Evolutionary conservation across 1,140 invertebrate species (phyloP).

Genomic region (Tetranychus urticae): DNA sequence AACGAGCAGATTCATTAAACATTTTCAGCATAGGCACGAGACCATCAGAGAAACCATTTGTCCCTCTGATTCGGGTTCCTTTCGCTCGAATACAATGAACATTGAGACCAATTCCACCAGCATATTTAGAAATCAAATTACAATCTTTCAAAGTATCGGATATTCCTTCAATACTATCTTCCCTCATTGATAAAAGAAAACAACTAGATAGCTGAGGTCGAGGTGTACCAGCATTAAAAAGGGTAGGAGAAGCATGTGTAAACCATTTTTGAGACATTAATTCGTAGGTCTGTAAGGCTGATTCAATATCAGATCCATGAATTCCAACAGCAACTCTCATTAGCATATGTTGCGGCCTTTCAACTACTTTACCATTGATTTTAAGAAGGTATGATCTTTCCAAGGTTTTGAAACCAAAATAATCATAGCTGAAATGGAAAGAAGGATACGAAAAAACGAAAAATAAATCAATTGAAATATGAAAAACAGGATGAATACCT

Average conservation of each 20-base stretch:
- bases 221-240: constrained; percentile 81
- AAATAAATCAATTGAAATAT: neutral
- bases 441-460: neutral
- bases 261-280: constrained; percentile 85
- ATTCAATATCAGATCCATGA: constrained; percentile 75
- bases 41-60: constrained; percentile 84
- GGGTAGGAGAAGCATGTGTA: constrained; percentile 88
- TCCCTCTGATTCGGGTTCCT: constrained; percentile 76
- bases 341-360: constrained; percentile 93
- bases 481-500: neutral
- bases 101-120: constrained; percentile 90
- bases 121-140: constrained; percentile 86
- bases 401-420: constrained; percentile 94
- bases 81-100: constrained; percentile 83
- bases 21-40: constrained; percentile 91
- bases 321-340: constrained; percentile 95
- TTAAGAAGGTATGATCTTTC: constrained; percentile 86
- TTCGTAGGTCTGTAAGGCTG: constrained; percentile 90
- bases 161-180: constrained; percentile 96
- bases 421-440: constrained; percentile 44
- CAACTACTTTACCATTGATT: constrained; percentile 76
- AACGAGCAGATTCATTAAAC: constrained; percentile 83
- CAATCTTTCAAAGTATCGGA: constrained; percentile 82
- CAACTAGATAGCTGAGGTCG: constrained; percentile 81
- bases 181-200: constrained; percentile 79